phyloP scores from a whole-genome alignment of 1,140 invertebrate genomes.

The Drosophila fuyamai region DNA sequence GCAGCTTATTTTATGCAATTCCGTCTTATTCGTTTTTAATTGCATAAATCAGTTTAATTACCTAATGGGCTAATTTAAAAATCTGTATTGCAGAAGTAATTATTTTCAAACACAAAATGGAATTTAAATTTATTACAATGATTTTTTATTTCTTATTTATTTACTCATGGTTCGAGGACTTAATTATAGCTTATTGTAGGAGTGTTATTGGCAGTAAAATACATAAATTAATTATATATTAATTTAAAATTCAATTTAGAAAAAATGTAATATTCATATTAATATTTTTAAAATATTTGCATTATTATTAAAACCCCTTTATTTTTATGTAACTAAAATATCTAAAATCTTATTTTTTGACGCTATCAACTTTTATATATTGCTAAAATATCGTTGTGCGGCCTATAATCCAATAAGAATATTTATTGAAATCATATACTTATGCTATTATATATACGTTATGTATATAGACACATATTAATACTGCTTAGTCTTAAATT shows the following conservation, averaged over 20 bases:
- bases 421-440: constrained; percentile 1
- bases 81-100: not conserved
- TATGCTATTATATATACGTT: not conserved
- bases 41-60: constrained; percentile 30
- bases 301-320: too few species aligned
- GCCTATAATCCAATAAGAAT: constrained; percentile 4
- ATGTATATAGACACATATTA: constrained; percentile 19
- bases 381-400: constrained; percentile 37
- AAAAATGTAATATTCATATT: not conserved
- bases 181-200: not conserved
- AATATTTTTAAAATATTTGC: too few species aligned
- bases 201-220: constrained; percentile 22
- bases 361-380: constrained; percentile 1
- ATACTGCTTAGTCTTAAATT: constrained; percentile 39
- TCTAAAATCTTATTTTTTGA: too few species aligned
- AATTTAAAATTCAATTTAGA: not conserved
- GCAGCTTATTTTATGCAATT: constrained; percentile 31
- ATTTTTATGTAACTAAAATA: too few species aligned
- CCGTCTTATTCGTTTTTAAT: constrained; percentile 25
- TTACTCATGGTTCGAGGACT: not conserved
- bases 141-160: not conserved
- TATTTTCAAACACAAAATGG: not conserved
- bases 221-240: not conserved
- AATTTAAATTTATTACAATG: not conserved
- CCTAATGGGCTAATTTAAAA: constrained; percentile 17